A percentile compares a stretch with the other conserved stretches of the same genome.
Conservation (phyloP, 2,797 vertebrate genomes). For the Bovichtus variegatus region DNA sequence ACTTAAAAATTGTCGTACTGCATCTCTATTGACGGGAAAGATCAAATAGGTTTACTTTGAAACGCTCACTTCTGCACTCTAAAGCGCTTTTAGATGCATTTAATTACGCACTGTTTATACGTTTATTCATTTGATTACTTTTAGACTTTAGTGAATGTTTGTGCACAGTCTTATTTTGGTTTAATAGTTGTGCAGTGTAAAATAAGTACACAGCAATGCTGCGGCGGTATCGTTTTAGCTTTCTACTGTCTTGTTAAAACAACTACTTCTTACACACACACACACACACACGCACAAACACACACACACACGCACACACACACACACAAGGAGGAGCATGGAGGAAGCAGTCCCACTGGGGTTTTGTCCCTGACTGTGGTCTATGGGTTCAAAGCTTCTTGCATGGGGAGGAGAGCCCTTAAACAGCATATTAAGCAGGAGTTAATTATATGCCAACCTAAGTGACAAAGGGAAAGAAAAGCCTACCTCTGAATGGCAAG, state of each 20-base stretch:
- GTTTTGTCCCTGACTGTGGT: constrained; percentile 83
- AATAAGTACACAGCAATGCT: constrained; percentile 18
- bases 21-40: neutral
- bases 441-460: constrained; percentile 90
- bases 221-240: constrained; percentile 17
- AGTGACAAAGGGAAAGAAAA: constrained; percentile 87
- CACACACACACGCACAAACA: constrained; percentile 31
- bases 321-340: constrained; percentile 48
- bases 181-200: constrained; percentile 7
- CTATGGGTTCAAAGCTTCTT: constrained; percentile 86
- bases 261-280: constrained; percentile 36
- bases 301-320: constrained; percentile 48
- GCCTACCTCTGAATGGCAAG: constrained; percentile 84
- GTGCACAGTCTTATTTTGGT: constrained; percentile 2
- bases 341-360: constrained; percentile 84
- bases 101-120: neutral
- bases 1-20: neutral
- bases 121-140: neutral
- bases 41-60: neutral
- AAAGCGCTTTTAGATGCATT: neutral
- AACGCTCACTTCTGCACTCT: neutral
- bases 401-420: constrained; percentile 85
- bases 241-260: constrained; percentile 59
- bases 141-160: constrained; percentile 3
- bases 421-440: constrained; percentile 90